Conservation (phyloP, 2,888 invertebrate genomes). For the Epistrophella euchroma region DNA sequence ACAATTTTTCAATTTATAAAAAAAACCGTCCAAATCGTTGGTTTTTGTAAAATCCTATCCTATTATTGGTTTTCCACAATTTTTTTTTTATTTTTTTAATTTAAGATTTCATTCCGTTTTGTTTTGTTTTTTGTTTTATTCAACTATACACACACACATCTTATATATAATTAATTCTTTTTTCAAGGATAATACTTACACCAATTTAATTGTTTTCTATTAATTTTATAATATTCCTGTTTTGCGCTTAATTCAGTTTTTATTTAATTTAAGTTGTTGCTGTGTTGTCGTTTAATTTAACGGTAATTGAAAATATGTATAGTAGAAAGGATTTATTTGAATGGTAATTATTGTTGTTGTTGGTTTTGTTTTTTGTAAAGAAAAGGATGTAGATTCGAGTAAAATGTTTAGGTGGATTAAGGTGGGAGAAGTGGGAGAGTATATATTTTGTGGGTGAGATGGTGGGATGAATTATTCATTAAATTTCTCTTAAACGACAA, state of each 20-base stretch:
- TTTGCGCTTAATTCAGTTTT: slow-evolving; percentile 46
- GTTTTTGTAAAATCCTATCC: slow-evolving; percentile 68
- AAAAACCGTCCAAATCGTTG: slow-evolving; percentile 45
- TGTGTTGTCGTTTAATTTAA: slow-evolving; percentile 52
- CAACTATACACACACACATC: slow-evolving; percentile 50
- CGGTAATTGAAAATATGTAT: slow-evolving; percentile 41
- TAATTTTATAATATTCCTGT: slow-evolving; percentile 32
- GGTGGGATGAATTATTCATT: slow-evolving; percentile 19
- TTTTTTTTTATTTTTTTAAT: slow-evolving; percentile 53
- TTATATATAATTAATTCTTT: slow-evolving; percentile 39
- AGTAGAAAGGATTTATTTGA: slow-evolving; percentile 25
- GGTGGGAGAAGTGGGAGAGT: slow-evolving; percentile 30
- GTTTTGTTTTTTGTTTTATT: slow-evolving; percentile 44
- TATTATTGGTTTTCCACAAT: slow-evolving; percentile 70
- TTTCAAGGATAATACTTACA: slow-evolving; percentile 57
- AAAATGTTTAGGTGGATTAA: slow-evolving; percentile 21
- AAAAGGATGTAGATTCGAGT: slow-evolving; percentile 32
- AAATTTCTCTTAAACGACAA: slow-evolving; percentile 80
- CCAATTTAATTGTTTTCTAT: slow-evolving; percentile 57
- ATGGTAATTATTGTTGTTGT: slow-evolving; percentile 13
- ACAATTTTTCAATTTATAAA: slow-evolving; percentile 36
- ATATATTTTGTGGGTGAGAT: background rate
- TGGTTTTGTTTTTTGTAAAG: background rate
- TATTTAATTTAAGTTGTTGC: slow-evolving; percentile 49
- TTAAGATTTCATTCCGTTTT: slow-evolving; percentile 37